Evolutionary conservation across 2,113 vertebrate species (phyloP), one percentile per base, ranked within the genome.

Genomic region (Pygoscelis adeliae): DNA sequence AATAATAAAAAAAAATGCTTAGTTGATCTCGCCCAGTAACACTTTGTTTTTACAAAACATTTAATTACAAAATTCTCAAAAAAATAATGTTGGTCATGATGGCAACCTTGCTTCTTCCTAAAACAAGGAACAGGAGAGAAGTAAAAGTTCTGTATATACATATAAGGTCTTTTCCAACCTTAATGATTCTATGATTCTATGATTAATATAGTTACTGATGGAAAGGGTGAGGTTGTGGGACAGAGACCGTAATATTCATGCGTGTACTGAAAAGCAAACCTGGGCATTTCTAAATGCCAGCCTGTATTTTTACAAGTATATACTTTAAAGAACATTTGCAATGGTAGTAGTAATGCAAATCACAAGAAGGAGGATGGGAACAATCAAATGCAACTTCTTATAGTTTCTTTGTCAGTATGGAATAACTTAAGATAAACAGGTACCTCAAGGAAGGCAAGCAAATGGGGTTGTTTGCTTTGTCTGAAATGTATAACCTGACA

Each of bases 401-500:
- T 7, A 62, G 42, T 73, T 91, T 56, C 93, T 89, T 91, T 90
- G 84, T 65, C 87, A 79, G 81, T 50, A 83, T 16, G 27, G 63
- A 76, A 95, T 62, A 76, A 76, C 94, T 53, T 61, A 81, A 95
- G 93, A 96, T 50, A 63, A 77, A 74, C 42, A 92, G 20, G 70
- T 53, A 80, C 10, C 32, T 89, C 29, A 62, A 61, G 69, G 66
- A 79, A 89, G 59, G 34, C 46, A 95, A 92, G 55, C 38, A 80
- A 90, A 66, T 70, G 70, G 66, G 47, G 44, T 71, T 67, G 29
- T 78, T 92, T 79, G 61, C 88, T 82, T 32, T 53, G 49, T 66
- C 76, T 84, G 62, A 84, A 56, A 69, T 96, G 62, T 87, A 52
- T 79, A 91, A 94, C 83, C 62, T 96, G 79, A 91, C 76, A 97